phyloP scores from a whole-genome alignment of 2,888 invertebrate species.

The Diadromus collaris region DNA sequence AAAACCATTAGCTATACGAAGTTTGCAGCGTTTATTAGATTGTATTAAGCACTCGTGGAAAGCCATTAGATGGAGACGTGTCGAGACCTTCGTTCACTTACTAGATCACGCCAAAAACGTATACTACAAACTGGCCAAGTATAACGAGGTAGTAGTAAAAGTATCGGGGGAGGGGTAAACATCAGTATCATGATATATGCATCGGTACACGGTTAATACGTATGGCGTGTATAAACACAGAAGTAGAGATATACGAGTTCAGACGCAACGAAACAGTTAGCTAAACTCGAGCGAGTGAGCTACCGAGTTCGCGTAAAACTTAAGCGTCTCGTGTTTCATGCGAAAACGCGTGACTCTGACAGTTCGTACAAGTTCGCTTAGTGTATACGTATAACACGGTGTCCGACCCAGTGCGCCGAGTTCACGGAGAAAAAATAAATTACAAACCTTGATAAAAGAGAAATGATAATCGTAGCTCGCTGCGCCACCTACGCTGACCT shows the following conservation, averaged over 20 bases:
- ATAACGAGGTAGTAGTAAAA: neutral
- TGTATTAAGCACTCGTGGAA: conserved; percentile 39
- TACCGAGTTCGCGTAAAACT: conserved; percentile 16
- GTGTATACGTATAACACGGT: conserved; percentile 9
- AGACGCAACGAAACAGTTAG: conserved; percentile 38
- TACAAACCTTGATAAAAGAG: conserved; percentile 37
- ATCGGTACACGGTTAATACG: neutral
- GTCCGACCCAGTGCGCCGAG: neutral
- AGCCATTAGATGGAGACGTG: conserved; percentile 40
- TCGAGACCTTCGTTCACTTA: conserved; percentile 27
- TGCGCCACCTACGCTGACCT: conserved; percentile 37
- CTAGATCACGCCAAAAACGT: conserved; percentile 18
- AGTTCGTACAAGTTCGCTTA: conserved; percentile 24
- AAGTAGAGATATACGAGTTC: conserved; percentile 42
- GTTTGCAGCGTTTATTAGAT: conserved; percentile 39
- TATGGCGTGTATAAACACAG: conserved; percentile 2
- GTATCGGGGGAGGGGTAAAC: neutral
- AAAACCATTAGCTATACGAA: conserved; percentile 43
- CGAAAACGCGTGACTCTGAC: conserved; percentile 49
- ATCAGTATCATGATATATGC: neutral
- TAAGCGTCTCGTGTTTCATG: conserved; percentile 47
- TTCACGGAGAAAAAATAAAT: neutral
- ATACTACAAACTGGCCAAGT: neutral
- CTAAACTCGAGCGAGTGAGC: conserved; percentile 30
- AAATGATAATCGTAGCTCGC: conserved; percentile 41